Evolutionary conservation across 2,113 vertebrate genomes (phyloP).

Genomic region (Trogon melanurus): DNA sequence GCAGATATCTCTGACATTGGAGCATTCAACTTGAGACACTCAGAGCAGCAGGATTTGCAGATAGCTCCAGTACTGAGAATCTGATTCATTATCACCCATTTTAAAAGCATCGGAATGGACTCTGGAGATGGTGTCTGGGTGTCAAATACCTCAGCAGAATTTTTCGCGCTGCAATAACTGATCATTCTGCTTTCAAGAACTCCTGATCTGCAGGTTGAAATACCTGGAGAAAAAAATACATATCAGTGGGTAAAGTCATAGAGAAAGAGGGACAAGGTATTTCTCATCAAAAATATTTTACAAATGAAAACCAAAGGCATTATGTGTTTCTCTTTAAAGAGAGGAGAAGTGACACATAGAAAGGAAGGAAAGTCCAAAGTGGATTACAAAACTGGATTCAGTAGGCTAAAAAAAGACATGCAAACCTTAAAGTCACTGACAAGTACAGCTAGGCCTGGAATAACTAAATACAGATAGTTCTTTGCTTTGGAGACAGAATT

Average conservation of each 20-base stretch:
- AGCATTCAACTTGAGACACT: background rate
- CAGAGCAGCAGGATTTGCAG: background rate
- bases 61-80: rapidly evolving
- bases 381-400: background rate
- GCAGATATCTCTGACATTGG: background rate
- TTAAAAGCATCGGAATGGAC: background rate
- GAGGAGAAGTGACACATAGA: background rate
- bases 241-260: background rate
- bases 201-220: background rate
- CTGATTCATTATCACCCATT: background rate
- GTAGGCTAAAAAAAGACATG: background rate
- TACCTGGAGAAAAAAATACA: background rate
- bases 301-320: background rate
- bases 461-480: background rate
- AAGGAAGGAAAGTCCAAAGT: background rate
- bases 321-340: background rate
- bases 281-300: background rate
- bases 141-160: background rate
- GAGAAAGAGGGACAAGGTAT: background rate
- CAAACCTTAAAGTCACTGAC: background rate
- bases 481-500: background rate
- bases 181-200: background rate
- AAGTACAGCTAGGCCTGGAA: background rate
- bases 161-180: background rate
- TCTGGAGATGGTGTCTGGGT: background rate